A percentile compares a stretch with the other conserved stretches of the same genome.
Conservation (phyloP, 2,888 invertebrate species). For the Tineola bisselliella region DNA sequence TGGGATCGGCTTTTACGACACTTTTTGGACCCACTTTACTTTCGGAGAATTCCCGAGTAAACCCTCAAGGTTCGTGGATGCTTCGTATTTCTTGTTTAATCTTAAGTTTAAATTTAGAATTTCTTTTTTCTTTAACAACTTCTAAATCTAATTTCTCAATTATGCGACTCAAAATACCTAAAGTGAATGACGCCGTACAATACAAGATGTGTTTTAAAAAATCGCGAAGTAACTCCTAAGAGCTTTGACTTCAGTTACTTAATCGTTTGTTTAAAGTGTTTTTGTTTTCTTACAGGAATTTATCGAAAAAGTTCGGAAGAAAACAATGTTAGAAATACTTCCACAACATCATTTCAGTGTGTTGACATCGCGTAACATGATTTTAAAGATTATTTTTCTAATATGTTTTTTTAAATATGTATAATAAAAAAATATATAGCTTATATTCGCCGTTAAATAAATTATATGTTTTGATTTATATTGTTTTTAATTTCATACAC, state of each 20-base stretch:
- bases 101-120: not conserved
- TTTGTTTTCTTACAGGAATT: not conserved
- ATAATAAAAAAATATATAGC: too few species aligned
- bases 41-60: slow-evolving; percentile 42
- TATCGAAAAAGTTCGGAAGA: not conserved
- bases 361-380: not conserved
- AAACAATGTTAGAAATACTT: not conserved
- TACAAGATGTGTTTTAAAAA: too few species aligned
- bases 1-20: slow-evolving; percentile 49
- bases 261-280: not conserved
- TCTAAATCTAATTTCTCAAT: too few species aligned
- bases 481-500: too few species aligned
- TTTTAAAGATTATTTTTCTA: not conserved
- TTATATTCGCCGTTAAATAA: too few species aligned
- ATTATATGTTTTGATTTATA: too few species aligned
- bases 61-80: slow-evolving; percentile 40
- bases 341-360: not conserved
- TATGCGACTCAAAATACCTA: too few species aligned
- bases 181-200: too few species aligned
- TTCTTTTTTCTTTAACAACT: too few species aligned
- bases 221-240: too few species aligned
- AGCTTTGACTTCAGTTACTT: not conserved
- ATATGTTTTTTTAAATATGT: too few species aligned
- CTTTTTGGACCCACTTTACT: slow-evolving; percentile 50
- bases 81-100: not conserved